These are phyloP conservation scores for Drosophila picticornis DNA, from an alignment of 2,888 invertebrate genomes.

Conservation along the genomic window DNA sequence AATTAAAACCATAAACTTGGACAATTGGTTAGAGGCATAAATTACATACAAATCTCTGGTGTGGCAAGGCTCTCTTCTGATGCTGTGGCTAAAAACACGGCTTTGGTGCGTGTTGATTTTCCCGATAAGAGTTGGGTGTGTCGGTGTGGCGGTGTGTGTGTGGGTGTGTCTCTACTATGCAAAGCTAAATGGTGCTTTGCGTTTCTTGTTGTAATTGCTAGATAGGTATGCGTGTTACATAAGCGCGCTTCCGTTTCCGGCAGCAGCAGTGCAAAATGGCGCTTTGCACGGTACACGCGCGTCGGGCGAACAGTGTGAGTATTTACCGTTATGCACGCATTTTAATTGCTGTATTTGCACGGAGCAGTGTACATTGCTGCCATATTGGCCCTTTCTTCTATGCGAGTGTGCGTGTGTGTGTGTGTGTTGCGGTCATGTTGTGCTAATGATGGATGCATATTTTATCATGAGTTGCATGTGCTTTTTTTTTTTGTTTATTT, in stretches of 20 bases:
- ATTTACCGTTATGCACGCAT: slow-evolving; percentile 45
- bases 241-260: slow-evolving; percentile 61
- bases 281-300: slow-evolving; percentile 15
- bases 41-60: slow-evolving; percentile 36
- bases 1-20: slow-evolving; percentile 69
- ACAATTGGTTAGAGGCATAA: slow-evolving; percentile 61
- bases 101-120: slow-evolving; percentile 2
- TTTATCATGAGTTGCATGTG: slow-evolving; percentile 35
- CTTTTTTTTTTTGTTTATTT: slow-evolving; percentile 3
- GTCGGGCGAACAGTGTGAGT: slow-evolving; percentile 11
- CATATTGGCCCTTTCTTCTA: slow-evolving; percentile 7
- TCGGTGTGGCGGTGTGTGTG: background rate
- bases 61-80: slow-evolving; percentile 2
- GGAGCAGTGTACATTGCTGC: slow-evolving; percentile 7
- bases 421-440: slow-evolving; percentile 20
- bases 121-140: background rate
- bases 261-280: slow-evolving; percentile 43
- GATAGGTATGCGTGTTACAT: slow-evolving; percentile 54
- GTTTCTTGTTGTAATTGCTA: slow-evolving; percentile 45
- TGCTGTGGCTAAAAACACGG: background rate
- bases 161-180: slow-evolving; percentile 33
- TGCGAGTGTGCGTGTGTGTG: slow-evolving; percentile 3
- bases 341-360: slow-evolving; percentile 50
- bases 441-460: slow-evolving; percentile 59
- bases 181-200: slow-evolving; percentile 30